Evolutionary conservation across 2,888 invertebrate genomes (phyloP), one percentile per base, ranked within the genome.

Genomic region (Trissolcus japonicus): DNA sequence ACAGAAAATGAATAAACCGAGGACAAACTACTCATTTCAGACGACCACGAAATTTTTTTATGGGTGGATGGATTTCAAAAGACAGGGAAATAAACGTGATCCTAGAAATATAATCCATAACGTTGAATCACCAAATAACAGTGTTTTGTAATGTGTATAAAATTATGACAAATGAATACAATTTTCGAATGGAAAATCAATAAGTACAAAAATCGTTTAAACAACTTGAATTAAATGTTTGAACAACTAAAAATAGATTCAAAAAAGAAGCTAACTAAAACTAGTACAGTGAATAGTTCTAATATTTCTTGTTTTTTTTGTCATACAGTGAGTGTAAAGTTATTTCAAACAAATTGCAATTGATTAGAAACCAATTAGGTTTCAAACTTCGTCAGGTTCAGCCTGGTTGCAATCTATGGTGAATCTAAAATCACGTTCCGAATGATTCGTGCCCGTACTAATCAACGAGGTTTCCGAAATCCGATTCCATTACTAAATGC

Each of bases 351-450:
- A 7, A 35, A 35, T 46, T 46, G 46, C 16, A 16, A 16, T 46
- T n/a, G 7, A 46, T 46, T n/a, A 46, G 46, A 46, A 46, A 46
- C 4, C 16, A 46, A 46, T 46, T 46, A 16, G 16, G 1, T 46
- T 16, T 46, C 46, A 4, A 51, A 46, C 16, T n/a, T 16, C 46
- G 9, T 46, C n/a, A 46, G 16, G 46, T 14, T 16, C 46, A 11
- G 16, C 1, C 19, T 2, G 7, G 17, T 16, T 51, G 16, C 51
- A 51, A 51, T 51, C 51, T 13, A 51, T 6, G 35, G 17, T 50
- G 16, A 16, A 35, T 61, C 17, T 35, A 53, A 60, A 69, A 69
- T 55, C 68, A 60, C 68, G 61, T 69, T 61, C 55, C 55, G 43
- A 54, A 60, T 17, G 43, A 69, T 43, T 54, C 55, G 14, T 54